Evolutionary conservation across 2,888 invertebrate genomes (phyloP).

Genomic region (Drosophila eohydei): DNA sequence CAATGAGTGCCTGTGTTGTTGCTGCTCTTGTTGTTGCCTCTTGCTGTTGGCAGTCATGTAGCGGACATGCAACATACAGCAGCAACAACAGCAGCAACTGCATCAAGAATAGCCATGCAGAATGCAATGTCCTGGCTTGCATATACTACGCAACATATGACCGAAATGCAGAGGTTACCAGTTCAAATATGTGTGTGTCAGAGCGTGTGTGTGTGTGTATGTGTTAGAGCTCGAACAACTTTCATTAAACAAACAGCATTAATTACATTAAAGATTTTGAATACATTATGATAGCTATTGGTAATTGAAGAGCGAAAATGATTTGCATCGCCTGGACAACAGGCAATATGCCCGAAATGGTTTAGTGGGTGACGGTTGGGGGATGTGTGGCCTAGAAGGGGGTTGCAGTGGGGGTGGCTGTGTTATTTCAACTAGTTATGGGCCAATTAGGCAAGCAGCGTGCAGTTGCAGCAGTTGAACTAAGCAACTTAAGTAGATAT

Average conservation of each 20-base stretch:
- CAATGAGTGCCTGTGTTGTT: slow-evolving; percentile 24
- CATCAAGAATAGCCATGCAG: slow-evolving; percentile 31
- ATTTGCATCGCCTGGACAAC: slow-evolving; percentile 31
- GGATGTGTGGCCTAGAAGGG: neutral
- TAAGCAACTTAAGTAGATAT: slow-evolving; percentile 10
- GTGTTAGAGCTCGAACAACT: slow-evolving; percentile 52
- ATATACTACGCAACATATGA: slow-evolving; percentile 45
- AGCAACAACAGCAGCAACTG: slow-evolving; percentile 30
- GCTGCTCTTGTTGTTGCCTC: slow-evolving; percentile 16
- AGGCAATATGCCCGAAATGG: neutral
- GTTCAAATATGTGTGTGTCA: slow-evolving; percentile 1
- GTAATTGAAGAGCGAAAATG: slow-evolving; percentile 39
- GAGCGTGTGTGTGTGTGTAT: slow-evolving; percentile 1
- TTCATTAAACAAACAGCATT: slow-evolving; percentile 79
- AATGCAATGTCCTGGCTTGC: slow-evolving; percentile 50
- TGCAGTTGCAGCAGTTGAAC: slow-evolving; percentile 1
- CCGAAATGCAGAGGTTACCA: neutral
- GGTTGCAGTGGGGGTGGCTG: slow-evolving; percentile 3
- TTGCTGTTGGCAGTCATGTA: slow-evolving; percentile 36
- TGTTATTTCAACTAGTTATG: slow-evolving; percentile 59
- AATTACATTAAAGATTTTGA: slow-evolving; percentile 79
- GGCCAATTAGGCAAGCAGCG: slow-evolving; percentile 44
- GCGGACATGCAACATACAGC: slow-evolving; percentile 54
- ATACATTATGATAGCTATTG: slow-evolving; percentile 61
- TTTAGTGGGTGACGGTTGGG: neutral